These are phyloP conservation scores for Sciaenops ocellatus DNA, from an alignment of 2,797 vertebrate genomes.

Conservation along the genomic window DNA sequence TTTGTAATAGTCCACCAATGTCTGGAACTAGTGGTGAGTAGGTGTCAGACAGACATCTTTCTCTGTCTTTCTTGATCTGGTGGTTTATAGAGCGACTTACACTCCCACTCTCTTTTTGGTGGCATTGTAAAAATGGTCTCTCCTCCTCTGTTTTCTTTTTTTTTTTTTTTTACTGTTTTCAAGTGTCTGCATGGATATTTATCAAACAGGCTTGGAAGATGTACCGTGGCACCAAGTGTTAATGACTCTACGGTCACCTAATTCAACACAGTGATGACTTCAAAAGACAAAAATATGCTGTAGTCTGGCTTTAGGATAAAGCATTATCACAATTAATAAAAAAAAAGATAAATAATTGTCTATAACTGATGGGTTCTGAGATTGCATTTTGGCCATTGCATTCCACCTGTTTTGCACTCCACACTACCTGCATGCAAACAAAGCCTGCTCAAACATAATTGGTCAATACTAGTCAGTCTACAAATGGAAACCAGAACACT, in stretches of 20 bases:
- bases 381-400: too few species aligned
- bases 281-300: not conserved
- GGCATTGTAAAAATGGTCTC: slow-evolving; percentile 3
- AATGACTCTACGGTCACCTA: not conserved
- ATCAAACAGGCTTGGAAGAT: not conserved
- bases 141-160: not conserved
- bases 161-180: not conserved
- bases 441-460: too few species aligned
- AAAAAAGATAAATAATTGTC: too few species aligned
- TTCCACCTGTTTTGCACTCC: too few species aligned
- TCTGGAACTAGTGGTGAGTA: slow-evolving; percentile 2
- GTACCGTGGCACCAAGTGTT: not conserved
- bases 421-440: too few species aligned
- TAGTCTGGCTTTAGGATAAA: not conserved
- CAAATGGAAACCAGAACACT: too few species aligned
- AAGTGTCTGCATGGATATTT: slow-evolving; percentile 1
- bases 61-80: not conserved
- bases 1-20: slow-evolving; percentile 10
- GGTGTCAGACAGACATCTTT: slow-evolving; percentile 26
- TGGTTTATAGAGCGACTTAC: not conserved
- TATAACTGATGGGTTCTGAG: too few species aligned
- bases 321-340: not conserved
- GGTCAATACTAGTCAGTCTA: too few species aligned
- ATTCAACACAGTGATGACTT: too few species aligned
- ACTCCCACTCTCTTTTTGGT: slow-evolving; percentile 20